Conservation (phyloP, 1,140 invertebrate genomes). For the Vollenhovia emeryi region DNA sequence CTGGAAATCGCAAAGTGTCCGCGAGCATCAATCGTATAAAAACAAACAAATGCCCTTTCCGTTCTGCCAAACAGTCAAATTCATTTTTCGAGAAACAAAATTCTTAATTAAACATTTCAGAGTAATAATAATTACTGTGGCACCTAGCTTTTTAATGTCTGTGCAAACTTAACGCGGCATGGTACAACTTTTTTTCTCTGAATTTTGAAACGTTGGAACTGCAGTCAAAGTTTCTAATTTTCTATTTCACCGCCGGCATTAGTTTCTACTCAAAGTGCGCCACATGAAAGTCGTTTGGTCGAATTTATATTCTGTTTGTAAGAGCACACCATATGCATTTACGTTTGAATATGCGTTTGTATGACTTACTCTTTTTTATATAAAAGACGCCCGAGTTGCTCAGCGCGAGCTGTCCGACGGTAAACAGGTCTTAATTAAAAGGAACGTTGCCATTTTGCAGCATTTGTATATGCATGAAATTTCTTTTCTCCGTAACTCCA, state of each 20-base stretch:
- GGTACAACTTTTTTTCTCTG: neutral
- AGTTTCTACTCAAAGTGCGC: conserved; percentile 11
- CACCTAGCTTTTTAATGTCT: neutral
- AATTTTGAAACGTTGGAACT: neutral
- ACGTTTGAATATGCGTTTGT: neutral
- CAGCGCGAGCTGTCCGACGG: neutral
- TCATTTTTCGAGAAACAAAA: neutral
- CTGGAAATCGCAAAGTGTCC: neutral
- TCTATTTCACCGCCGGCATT: conserved; percentile 9
- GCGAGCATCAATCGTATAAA: neutral
- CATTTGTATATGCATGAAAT: neutral
- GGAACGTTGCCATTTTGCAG: neutral
- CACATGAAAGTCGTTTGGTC: conserved; percentile 1
- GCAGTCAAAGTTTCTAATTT: conserved; percentile 16
- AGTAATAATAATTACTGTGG: neutral
- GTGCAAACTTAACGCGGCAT: neutral
- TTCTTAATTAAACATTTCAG: neutral
- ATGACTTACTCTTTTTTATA: conserved; percentile 10
- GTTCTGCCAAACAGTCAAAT: neutral
- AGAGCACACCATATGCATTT: neutral
- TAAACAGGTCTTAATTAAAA: conserved; percentile 37
- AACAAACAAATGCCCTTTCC: neutral
- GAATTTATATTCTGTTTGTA: conserved; percentile 18
- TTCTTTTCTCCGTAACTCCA: neutral
- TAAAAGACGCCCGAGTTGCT: neutral